phyloP scores from a whole-genome alignment of 1,140 invertebrate genomes.

The Drosophila tani region DNA sequence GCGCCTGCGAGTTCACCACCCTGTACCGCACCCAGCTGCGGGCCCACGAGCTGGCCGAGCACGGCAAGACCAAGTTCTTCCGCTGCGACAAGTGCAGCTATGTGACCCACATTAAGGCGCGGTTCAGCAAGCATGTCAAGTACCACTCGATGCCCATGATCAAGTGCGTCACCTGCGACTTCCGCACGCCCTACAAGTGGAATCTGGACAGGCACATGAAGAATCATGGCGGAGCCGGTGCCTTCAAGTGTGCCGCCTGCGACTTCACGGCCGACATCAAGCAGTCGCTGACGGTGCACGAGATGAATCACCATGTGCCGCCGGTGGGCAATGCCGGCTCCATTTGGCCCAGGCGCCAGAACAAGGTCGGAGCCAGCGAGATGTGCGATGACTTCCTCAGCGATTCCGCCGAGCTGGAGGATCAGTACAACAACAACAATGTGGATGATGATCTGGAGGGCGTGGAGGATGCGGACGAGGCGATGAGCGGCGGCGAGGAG shows the following conservation, averaged over 20 bases:
- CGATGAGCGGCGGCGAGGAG: slow-evolving; percentile 55
- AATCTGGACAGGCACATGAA: slow-evolving; percentile 96
- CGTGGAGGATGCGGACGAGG: slow-evolving; percentile 43
- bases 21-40: slow-evolving; percentile 84
- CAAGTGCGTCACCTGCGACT: slow-evolving; percentile 96
- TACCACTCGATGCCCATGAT: slow-evolving; percentile 97
- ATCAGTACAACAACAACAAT: slow-evolving; percentile 82
- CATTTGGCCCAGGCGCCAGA: slow-evolving; percentile 86
- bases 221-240: slow-evolving; percentile 93
- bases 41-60: slow-evolving; percentile 87
- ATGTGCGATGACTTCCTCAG: slow-evolving; percentile 84
- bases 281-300: slow-evolving; percentile 96
- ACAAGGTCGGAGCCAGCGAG: slow-evolving; percentile 90
- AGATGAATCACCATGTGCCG: slow-evolving; percentile 94
- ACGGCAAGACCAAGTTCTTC: slow-evolving; percentile 89
- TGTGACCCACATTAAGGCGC: slow-evolving; percentile 94
- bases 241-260: slow-evolving; percentile 94
- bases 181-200: slow-evolving; percentile 90
- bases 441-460: slow-evolving; percentile 76
- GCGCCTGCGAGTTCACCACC: slow-evolving; percentile 86
- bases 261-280: slow-evolving; percentile 97
- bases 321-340: slow-evolving; percentile 88
- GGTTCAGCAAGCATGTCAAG: slow-evolving; percentile 97
- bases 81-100: slow-evolving; percentile 95
- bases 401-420: slow-evolving; percentile 79